Base-by-base conservation (phyloP, 2,888 invertebrate species). In the Arrhopalites spinosus region DNA sequence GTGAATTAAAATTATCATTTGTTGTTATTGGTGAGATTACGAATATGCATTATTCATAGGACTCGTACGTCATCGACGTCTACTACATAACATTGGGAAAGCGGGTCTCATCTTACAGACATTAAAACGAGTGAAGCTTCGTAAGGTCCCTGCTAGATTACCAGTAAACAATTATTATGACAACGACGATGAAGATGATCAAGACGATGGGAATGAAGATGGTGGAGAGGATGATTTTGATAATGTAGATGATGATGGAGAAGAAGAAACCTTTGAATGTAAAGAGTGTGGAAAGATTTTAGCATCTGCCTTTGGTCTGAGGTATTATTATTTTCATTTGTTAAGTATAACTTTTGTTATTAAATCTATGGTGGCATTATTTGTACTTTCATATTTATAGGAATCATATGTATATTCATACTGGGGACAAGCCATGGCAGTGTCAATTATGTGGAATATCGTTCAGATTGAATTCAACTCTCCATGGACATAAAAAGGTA, bases 331-430 rank as follows among this genome's bases (percentile, higher is more conserved):
- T 15, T 29, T 68, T n/a, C n/a, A n/a, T n/a, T n/a, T n/a, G n/a
- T n/a, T n/a, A n/a, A n/a, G n/a, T n/a, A n/a, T n/a, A n/a, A n/a
- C n/a, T n/a, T n/a, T n/a, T n/a, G n/a, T n/a, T n/a, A n/a, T n/a
- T n/a, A n/a, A n/a, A n/a, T n/a, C n/a, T n/a, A n/a, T n/a, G n/a
- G n/a, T n/a, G n/a, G n/a, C n/a, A n/a, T n/a, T n/a, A n/a, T n/a
- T n/a, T n/a, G n/a, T n/a, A n/a, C n/a, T n/a, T n/a, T n/a, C n/a
- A n/a, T n/a, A n/a, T n/a, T n/a, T n/a, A n/a, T n/a, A n/a, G n/a
- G 61, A 74, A 74, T 69, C 74, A 74, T 53, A 11, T 20, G 15
- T 29, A 56, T 29, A 74, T 74, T 25, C 69, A 74, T 56, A 69
- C 69, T 27, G 74, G 68, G 15, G 68, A 68, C 20, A 74, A 74